These are phyloP conservation scores for Xyrauchen texanus DNA, from an alignment of 2,113 vertebrate genomes.

Conservation along the genomic window DNA sequence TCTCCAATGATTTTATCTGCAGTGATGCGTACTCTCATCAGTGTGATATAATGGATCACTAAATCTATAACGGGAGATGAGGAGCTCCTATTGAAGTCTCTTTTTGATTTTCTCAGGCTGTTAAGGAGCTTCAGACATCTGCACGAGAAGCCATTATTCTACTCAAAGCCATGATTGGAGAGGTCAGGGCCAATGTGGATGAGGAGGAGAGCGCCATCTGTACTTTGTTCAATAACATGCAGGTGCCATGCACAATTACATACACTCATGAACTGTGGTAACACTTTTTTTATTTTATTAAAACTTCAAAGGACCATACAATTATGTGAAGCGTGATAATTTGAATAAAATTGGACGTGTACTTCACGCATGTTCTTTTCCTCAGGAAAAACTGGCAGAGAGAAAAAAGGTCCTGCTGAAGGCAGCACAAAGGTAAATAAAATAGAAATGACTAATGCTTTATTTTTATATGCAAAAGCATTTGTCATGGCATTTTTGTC, in stretches of 20 bases:
- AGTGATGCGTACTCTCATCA: too few relatives aligned
- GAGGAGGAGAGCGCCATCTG: constrained; percentile 89
- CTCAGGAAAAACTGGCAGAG: constrained; percentile 86
- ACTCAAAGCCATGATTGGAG: constrained; percentile 89
- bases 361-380: not conserved
- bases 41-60: too few relatives aligned
- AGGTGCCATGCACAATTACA: constrained; percentile 71
- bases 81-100: not conserved
- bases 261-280: not conserved
- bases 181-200: constrained; percentile 85
- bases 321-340: not conserved
- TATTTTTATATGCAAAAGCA: too few relatives aligned
- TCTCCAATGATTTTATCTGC: not conserved
- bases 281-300: too few relatives aligned
- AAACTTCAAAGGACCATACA: not conserved
- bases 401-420: constrained; percentile 86
- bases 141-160: constrained; percentile 84
- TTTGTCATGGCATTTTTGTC: not conserved
- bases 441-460: not conserved
- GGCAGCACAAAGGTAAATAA: constrained; percentile 85
- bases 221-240: constrained; percentile 84
- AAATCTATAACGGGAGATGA: not conserved
- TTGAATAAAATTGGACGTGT: not conserved
- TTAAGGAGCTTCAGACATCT: constrained; percentile 91
- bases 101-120: constrained; percentile 74